A percentile compares a stretch with the other conserved stretches of the same genome.
These are phyloP conservation scores for Butorides virescens DNA, from an alignment of 2,113 vertebrate species.

Conservation along the genomic window DNA sequence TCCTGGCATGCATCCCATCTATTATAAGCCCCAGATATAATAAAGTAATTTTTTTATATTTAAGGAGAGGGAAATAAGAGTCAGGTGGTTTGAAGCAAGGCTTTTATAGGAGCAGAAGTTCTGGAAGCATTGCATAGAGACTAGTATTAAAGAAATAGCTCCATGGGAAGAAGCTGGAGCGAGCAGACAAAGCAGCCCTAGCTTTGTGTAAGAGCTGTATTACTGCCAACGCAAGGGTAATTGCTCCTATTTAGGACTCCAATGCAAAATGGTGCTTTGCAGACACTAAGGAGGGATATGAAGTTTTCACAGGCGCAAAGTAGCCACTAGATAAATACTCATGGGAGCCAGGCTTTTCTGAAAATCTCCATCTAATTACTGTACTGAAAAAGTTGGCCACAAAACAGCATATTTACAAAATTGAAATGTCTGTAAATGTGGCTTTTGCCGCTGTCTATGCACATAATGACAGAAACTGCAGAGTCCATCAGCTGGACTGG, in stretches of 20 bases:
- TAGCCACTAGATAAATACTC: background rate
- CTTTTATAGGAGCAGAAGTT: constrained; percentile 34
- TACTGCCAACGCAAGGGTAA: background rate
- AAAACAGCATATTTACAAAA: background rate
- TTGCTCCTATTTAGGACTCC: background rate
- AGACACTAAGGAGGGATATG: background rate
- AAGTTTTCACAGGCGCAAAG: background rate
- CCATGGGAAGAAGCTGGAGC: background rate
- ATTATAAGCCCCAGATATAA: constrained; percentile 67
- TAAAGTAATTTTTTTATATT: constrained; percentile 55
- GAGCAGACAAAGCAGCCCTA: constrained; percentile 1
- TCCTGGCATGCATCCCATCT: constrained; percentile 58
- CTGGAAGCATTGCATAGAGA: background rate
- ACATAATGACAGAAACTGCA: background rate
- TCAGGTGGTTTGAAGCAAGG: constrained; percentile 62
- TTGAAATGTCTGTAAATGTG: background rate
- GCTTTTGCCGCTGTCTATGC: background rate
- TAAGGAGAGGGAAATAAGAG: constrained; percentile 50
- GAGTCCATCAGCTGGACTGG: background rate
- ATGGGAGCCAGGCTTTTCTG: background rate
- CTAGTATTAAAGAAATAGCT: background rate
- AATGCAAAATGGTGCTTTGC: background rate
- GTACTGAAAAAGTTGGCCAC: background rate
- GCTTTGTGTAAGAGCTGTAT: background rate
- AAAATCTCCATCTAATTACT: background rate